These are phyloP conservation scores for Sinohyriopsis cumingii DNA, from an alignment of 2,888 invertebrate genomes.

Conservation along the genomic window DNA sequence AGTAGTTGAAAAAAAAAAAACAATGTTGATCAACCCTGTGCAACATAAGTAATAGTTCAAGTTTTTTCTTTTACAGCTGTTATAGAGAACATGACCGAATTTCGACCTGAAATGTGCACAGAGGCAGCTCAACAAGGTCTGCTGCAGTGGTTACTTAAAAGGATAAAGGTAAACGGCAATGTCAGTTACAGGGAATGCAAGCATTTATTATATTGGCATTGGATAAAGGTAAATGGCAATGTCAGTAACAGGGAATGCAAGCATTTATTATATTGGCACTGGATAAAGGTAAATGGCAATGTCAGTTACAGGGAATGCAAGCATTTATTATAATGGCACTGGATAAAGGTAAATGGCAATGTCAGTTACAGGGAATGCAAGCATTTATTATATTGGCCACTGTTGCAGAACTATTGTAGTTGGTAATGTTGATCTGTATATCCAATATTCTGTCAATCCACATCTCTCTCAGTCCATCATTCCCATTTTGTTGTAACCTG, in stretches of 20 bases:
- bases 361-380: neutral
- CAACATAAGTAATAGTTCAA: neutral
- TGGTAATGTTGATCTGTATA: too few species aligned
- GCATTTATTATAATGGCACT: neutral
- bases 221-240: constrained; percentile 78
- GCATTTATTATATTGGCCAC: neutral
- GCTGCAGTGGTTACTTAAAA: constrained; percentile 91
- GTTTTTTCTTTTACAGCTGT: constrained; percentile 77
- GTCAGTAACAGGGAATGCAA: neutral
- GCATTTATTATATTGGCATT: neutral
- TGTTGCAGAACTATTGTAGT: neutral
- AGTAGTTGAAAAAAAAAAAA: too few species aligned
- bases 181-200: neutral
- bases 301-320: neutral
- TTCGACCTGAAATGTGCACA: constrained; percentile 85
- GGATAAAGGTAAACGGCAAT: constrained; percentile 78
- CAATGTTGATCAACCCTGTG: too few species aligned
- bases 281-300: constrained; percentile 78
- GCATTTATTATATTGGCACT: neutral
- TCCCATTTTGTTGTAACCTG: too few species aligned
- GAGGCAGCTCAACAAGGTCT: constrained; percentile 94
- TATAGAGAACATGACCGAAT: constrained; percentile 95
- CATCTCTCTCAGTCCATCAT: too few species aligned
- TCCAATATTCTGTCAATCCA: too few species aligned
- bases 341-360: constrained; percentile 78